These are phyloP conservation scores for Pan troglodytes DNA, from an alignment of 2,113 vertebrate species.

Conservation along the genomic window NHGRI_mPanTro3-v2.1_pri NC_072412.2:58036001-58036500, in stretches of 20 bases:
- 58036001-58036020: background rate
- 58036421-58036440: background rate
- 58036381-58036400: background rate
- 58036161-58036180: background rate
- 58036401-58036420: background rate
- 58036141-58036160: background rate
- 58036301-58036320: background rate
- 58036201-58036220: background rate
- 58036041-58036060: background rate
- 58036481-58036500: background rate
- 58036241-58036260: background rate
- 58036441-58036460: background rate
- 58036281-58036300: background rate
- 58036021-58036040: background rate
- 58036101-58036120: background rate
- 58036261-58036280: background rate
- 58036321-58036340: background rate
- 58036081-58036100: background rate
- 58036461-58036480: background rate
- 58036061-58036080: background rate
- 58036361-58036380: background rate
- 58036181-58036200: background rate
- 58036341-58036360: background rate
- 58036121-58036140: background rate
- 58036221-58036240: background rate